Evolutionary conservation across 2,797 vertebrate species (phyloP).

Genomic region (Acipenser transmontanus): DNA sequence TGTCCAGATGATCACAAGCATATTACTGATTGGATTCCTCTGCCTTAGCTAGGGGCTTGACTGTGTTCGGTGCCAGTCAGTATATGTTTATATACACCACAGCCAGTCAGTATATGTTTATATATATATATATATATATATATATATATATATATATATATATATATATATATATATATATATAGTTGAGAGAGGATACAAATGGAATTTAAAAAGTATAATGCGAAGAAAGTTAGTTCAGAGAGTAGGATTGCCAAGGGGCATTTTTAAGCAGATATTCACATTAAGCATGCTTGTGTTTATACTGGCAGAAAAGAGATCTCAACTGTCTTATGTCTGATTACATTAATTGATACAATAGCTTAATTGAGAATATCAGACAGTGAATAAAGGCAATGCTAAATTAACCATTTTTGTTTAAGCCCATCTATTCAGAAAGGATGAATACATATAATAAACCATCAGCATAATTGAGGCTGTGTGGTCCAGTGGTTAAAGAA

Average conservation of each 20-base stretch:
- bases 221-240: not conserved
- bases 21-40: too few relatives aligned
- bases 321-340: conserved; percentile 64
- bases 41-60: too few relatives aligned
- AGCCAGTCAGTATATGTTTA: too few relatives aligned
- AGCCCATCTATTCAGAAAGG: conserved; percentile 48
- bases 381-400: conserved; percentile 58
- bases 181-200: not conserved
- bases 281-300: conserved; percentile 48
- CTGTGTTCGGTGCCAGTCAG: too few relatives aligned
- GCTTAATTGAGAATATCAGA: conserved; percentile 71
- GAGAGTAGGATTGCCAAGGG: not conserved
- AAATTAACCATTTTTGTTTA: conserved; percentile 66
- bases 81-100: too few relatives aligned
- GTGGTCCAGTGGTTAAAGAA: too few relatives aligned
- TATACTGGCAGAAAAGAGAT: conserved; percentile 43
- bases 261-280: conserved; percentile 4
- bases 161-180: too few relatives aligned
- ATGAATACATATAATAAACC: conserved; percentile 41
- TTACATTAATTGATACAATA: conserved; percentile 75
- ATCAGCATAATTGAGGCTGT: too few relatives aligned
- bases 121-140: too few relatives aligned
- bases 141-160: too few relatives aligned
- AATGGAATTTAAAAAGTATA: not conserved
- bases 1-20: too few relatives aligned